A percentile compares a stretch with the other conserved stretches of the same genome.
phyloP scores from a whole-genome alignment of 37 sponge, comb jelly and placozoan genomes.

The Tethya wilhelma region DNA sequence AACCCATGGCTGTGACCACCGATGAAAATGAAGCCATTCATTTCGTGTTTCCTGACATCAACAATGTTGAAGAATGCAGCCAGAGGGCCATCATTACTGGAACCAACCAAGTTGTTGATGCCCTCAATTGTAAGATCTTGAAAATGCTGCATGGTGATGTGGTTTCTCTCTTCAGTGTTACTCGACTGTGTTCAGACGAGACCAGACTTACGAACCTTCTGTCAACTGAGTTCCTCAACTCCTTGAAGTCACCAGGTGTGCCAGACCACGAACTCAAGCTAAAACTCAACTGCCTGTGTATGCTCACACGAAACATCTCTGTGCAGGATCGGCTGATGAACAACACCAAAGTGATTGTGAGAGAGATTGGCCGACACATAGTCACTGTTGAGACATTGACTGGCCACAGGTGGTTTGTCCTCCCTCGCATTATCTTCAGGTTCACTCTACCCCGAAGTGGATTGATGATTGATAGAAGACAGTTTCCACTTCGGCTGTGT shows the following conservation, averaged over 20 bases:
- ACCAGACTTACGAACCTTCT: too few relatives aligned
- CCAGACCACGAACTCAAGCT: slow-evolving; percentile 28
- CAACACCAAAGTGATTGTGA: neutral
- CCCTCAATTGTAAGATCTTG: neutral
- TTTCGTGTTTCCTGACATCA: slow-evolving; percentile 3
- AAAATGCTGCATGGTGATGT: too few relatives aligned
- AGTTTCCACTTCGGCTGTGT: slow-evolving; percentile 33
- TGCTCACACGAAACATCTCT: neutral
- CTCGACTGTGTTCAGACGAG: too few relatives aligned
- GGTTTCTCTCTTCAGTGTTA: too few relatives aligned
- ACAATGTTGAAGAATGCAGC: neutral
- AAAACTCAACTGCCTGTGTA: slow-evolving; percentile 2
- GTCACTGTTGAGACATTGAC: neutral
- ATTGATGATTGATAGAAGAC: slow-evolving; percentile 16
- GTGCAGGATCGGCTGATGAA: neutral
- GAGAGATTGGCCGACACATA: neutral
- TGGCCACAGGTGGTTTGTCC: neutral
- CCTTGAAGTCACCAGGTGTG: slow-evolving; percentile 40
- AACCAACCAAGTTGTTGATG: neutral
- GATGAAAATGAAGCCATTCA: neutral
- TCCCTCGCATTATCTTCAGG: neutral
- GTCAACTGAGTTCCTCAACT: slow-evolving; percentile 27
- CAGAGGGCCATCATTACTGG: neutral
- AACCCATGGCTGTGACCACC: slow-evolving; percentile 1
- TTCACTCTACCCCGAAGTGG: slow-evolving; percentile 1